Percentiles rank a stretch among this genome's conserved stretches.
phyloP scores from a whole-genome alignment of 2,113 vertebrate species.

The Pedionomus torquatus region DNA sequence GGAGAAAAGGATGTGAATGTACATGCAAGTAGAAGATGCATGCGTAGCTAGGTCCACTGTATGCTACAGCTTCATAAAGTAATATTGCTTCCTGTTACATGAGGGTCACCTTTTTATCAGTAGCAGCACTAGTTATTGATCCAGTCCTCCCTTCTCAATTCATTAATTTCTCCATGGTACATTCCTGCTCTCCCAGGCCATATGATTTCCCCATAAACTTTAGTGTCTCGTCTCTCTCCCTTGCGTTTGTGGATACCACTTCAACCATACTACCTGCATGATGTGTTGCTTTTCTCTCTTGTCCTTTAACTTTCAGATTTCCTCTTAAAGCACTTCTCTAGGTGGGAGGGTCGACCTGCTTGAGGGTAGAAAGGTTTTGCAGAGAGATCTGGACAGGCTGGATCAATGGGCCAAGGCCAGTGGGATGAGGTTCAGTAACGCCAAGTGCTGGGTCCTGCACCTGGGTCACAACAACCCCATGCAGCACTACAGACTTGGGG shows the following conservation, averaged over 20 bases:
- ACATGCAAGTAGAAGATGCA: background rate
- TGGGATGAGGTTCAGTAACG: too few species aligned
- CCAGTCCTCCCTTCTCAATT: background rate
- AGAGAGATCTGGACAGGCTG: too few species aligned
- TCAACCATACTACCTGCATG: background rate
- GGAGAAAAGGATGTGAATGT: background rate
- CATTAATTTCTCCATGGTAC: background rate
- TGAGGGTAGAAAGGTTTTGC: too few species aligned
- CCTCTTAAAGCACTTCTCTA: background rate
- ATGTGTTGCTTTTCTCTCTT: background rate
- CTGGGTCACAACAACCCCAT: too few species aligned
- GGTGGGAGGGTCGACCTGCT: too few species aligned
- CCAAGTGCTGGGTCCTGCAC: too few species aligned
- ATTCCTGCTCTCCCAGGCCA: background rate
- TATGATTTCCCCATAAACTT: background rate
- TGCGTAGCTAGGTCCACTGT: background rate
- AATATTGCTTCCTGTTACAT: background rate
- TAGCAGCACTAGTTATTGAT: background rate
- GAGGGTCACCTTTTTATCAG: background rate
- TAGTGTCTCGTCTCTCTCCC: background rate
- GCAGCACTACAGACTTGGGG: too few species aligned
- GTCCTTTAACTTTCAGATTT: background rate
- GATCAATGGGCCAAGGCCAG: too few species aligned
- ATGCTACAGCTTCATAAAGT: background rate
- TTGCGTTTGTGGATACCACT: background rate